Conservation (phyloP, 2,797 vertebrate genomes). For the Myiothlypis chrysogaster region DNA sequence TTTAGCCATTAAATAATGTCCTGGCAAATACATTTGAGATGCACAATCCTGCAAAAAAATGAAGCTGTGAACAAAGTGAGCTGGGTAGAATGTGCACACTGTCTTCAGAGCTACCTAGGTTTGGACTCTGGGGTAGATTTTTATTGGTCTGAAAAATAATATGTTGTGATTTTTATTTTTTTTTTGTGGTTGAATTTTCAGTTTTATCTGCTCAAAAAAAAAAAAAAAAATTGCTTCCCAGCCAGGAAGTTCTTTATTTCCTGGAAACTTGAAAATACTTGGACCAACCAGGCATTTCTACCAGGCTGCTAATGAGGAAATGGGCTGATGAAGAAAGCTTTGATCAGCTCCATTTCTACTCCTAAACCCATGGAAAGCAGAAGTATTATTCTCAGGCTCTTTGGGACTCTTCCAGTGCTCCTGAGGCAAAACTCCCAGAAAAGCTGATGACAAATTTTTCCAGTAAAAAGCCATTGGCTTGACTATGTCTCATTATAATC, state of each 20-base stretch:
- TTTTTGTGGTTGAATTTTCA: neutral
- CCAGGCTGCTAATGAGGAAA: neutral
- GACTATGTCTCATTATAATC: neutral
- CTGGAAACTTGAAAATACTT: neutral
- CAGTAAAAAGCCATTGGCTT: neutral
- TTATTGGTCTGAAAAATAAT: neutral
- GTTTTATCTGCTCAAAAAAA: neutral
- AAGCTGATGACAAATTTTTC: neutral
- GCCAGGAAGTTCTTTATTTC: neutral
- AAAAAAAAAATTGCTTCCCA: neutral
- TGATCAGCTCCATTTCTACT: neutral
- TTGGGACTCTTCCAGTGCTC: neutral
- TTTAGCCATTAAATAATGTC: neutral
- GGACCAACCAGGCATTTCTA: neutral
- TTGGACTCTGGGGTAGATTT: neutral
- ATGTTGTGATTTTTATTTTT: neutral
- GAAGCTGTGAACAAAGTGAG: neutral
- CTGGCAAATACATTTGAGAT: neutral
- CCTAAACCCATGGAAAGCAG: neutral
- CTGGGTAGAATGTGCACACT: neutral
- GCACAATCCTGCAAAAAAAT: neutral
- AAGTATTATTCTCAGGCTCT: neutral
- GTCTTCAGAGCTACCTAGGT: neutral
- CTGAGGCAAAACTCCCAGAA: slow-evolving; percentile 12
- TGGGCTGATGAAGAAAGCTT: neutral